Evolutionary conservation across 2,113 vertebrate species (phyloP).

Genomic region (Peromyscus californicus): DNA sequence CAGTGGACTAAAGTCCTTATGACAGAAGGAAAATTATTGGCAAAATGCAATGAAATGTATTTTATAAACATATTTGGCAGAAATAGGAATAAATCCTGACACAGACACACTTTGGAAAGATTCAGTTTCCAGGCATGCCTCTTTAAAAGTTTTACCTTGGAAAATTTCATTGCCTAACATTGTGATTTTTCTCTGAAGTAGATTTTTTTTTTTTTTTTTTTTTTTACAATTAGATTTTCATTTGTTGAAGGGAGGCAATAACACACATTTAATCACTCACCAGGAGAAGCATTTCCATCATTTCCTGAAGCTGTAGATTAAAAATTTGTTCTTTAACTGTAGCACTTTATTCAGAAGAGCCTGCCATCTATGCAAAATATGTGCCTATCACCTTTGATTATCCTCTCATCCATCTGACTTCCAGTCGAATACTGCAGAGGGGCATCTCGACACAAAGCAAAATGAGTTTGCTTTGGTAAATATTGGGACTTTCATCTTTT

Average conservation of each 20-base stretch:
- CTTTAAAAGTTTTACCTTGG: constrained; percentile 44
- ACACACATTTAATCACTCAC: constrained; percentile 44
- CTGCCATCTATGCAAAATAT: constrained; percentile 27
- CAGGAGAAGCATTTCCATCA: background rate
- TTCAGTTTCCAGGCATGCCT: background rate
- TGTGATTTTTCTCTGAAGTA: constrained; percentile 52
- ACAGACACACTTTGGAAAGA: background rate
- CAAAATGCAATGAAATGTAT: background rate
- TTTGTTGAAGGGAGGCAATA: constrained; percentile 38
- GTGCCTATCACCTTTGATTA: constrained; percentile 59
- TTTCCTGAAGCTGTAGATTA: constrained; percentile 65
- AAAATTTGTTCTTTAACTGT: constrained; percentile 60
- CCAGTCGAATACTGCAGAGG: constrained; percentile 19
- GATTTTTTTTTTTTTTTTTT: constrained; percentile 61
- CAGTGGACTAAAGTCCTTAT: background rate
- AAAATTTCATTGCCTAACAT: constrained; percentile 53
- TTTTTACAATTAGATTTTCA: constrained; percentile 55
- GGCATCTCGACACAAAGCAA: constrained; percentile 49
- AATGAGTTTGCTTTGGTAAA: constrained; percentile 60
- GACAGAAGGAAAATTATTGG: background rate
- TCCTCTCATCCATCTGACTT: constrained; percentile 65
- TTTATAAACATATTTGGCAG: background rate
- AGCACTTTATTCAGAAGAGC: constrained; percentile 43
- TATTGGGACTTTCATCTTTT: constrained; percentile 68
- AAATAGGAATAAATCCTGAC: constrained; percentile 37